phyloP scores from a whole-genome alignment of 2,888 invertebrate genomes.

The Germaria angustata region DNA sequence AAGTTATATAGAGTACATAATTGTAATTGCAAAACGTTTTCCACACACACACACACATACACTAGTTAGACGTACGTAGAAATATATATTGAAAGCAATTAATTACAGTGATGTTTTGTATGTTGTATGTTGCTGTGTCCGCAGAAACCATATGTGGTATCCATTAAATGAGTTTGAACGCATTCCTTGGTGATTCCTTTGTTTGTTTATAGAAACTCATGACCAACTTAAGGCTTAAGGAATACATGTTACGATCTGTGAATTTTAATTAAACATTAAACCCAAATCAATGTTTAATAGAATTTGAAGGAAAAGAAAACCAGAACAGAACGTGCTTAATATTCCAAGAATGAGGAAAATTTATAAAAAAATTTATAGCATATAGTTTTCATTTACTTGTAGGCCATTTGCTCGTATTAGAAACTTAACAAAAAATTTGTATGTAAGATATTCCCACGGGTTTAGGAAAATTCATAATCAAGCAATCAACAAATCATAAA shows the following conservation, averaged over 20 bases:
- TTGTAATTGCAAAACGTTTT: constrained; percentile 15
- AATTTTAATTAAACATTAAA: constrained; percentile 62
- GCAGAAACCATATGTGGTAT: constrained; percentile 62
- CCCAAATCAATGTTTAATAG: constrained; percentile 34
- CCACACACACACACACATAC: too few species aligned
- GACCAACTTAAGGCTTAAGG: constrained; percentile 39
- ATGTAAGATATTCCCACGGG: constrained; percentile 47
- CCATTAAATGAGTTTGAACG: constrained; percentile 57
- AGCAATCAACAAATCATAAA: constrained; percentile 20
- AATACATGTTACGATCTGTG: constrained; percentile 48
- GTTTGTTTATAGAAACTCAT: constrained; percentile 38
- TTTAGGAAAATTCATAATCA: background rate
- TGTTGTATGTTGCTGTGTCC: constrained; percentile 17
- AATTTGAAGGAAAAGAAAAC: background rate
- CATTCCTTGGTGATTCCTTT: constrained; percentile 60
- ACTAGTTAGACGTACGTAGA: background rate
- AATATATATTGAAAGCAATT: constrained; percentile 21
- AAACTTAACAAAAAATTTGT: background rate
- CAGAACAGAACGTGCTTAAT: constrained; percentile 56
- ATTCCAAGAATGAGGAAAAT: constrained; percentile 54
- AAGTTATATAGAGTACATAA: constrained; percentile 16
- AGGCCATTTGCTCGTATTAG: background rate
- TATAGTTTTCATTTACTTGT: constrained; percentile 21
- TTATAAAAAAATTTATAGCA: background rate
- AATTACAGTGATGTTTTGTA: constrained; percentile 26